These are phyloP conservation scores for Lycocerus yunnanus DNA, from an alignment of 2,888 invertebrate species.

Conservation along the genomic window DNA sequence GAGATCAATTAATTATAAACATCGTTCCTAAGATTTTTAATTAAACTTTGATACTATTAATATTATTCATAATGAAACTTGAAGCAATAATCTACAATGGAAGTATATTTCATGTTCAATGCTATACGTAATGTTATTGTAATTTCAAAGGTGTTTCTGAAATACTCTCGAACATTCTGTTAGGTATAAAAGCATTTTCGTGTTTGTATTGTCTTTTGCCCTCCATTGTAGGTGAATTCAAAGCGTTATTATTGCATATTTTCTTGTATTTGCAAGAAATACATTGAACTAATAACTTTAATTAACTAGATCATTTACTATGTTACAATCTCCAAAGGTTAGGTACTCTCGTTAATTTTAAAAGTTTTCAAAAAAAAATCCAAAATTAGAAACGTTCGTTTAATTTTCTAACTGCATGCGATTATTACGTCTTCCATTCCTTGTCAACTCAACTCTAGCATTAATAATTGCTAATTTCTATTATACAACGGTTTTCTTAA, in stretches of 20 bases:
- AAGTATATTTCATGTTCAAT: background rate
- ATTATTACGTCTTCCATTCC: background rate
- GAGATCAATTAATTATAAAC: background rate
- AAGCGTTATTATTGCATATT: background rate
- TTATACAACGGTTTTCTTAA: background rate
- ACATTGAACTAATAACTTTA: background rate
- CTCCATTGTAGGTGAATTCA: constrained; percentile 8
- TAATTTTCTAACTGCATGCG: background rate
- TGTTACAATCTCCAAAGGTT: background rate
- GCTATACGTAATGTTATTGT: constrained; percentile 8
- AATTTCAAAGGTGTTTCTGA: constrained; percentile 15
- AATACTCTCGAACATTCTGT: constrained; percentile 14
- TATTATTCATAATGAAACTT: background rate
- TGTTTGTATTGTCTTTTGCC: constrained; percentile 19
- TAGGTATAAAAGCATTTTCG: constrained; percentile 23
- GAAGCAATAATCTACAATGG: background rate
- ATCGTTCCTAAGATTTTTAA: background rate
- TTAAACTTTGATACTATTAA: background rate
- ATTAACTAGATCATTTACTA: background rate
- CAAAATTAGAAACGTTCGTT: background rate
- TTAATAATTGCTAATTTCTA: background rate
- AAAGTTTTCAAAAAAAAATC: background rate
- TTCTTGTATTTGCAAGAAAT: background rate
- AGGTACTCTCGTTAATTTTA: too few relatives aligned
- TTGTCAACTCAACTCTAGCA: background rate